A percentile compares a stretch with the other conserved stretches of the same genome.
phyloP scores from a whole-genome alignment of 1,140 invertebrate genomes.

The Drosophila tristis region DNA sequence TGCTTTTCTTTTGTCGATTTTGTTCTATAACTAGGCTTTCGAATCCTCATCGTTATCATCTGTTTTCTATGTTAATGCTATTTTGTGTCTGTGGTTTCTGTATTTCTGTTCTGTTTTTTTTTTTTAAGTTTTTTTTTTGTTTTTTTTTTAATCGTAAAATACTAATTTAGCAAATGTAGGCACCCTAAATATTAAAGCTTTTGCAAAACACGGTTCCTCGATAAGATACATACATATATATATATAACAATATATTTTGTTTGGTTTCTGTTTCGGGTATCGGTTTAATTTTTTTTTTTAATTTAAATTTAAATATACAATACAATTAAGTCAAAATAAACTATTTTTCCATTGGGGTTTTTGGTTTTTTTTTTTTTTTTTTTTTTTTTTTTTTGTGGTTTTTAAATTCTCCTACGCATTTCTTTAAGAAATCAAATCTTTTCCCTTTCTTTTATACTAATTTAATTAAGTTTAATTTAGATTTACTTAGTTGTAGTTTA shows the following conservation, averaged over 20 bases:
- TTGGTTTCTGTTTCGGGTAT: slow-evolving; percentile 23
- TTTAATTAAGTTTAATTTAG: slow-evolving; percentile 36
- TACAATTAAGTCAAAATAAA: slow-evolving; percentile 79
- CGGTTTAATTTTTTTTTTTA: background rate
- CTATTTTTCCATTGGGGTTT: slow-evolving; percentile 60
- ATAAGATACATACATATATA: slow-evolving; percentile 73
- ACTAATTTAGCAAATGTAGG: slow-evolving; percentile 84
- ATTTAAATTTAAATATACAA: slow-evolving; percentile 75
- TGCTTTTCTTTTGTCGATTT: background rate
- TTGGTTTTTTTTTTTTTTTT: slow-evolving; percentile 26
- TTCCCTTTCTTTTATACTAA: slow-evolving; percentile 16
- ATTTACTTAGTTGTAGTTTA: slow-evolving; percentile 33
- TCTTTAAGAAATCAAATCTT: slow-evolving; percentile 62
- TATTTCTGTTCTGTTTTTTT: slow-evolving; percentile 14
- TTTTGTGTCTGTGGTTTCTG: slow-evolving; percentile 32
- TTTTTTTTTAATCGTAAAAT: slow-evolving; percentile 74
- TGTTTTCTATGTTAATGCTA: slow-evolving; percentile 5
- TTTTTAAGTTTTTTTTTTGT: slow-evolving; percentile 4
- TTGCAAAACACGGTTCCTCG: slow-evolving; percentile 84
- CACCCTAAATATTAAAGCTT: slow-evolving; percentile 84
- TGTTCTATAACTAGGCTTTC: background rate
- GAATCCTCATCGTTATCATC: too few relatives aligned
- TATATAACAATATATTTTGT: slow-evolving; percentile 68
- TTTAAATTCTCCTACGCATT: slow-evolving; percentile 37
- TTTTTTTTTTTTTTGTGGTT: slow-evolving; percentile 16